Conservation (phyloP, 92 coral and sea anemone genomes). For the Umimayanthus kanabou region DNA sequence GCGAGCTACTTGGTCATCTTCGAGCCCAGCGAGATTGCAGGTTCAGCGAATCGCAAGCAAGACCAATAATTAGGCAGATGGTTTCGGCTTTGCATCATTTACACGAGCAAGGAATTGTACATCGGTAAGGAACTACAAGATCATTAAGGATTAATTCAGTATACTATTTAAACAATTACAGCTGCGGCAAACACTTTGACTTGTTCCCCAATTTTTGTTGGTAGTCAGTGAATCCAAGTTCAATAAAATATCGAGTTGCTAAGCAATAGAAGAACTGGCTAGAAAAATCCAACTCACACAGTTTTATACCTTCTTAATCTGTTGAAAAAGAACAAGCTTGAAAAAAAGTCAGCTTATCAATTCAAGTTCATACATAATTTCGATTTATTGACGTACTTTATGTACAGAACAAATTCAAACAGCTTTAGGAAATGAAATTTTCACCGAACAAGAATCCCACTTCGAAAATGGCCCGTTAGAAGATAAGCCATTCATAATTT, state of each 20-base stretch:
- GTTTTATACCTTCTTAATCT: not conserved
- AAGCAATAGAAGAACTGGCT: not conserved
- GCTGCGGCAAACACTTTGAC: not conserved
- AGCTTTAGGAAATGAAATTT: not conserved
- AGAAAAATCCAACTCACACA: conserved; percentile 3
- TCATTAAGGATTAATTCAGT: not conserved
- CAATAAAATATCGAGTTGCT: conserved; percentile 3
- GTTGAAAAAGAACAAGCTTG: not conserved
- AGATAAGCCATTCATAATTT: not conserved
- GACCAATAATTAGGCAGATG: conserved; percentile 85
- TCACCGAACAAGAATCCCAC: not conserved
- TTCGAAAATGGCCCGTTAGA: conserved; percentile 15
- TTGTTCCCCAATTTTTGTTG: not conserved
- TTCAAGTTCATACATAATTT: not conserved
- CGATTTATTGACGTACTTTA: not conserved
- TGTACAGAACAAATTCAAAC: not conserved
- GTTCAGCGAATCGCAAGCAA: conserved; percentile 89
- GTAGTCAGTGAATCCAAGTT: not conserved
- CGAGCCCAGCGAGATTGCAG: conserved; percentile 78
- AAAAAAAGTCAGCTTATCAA: not conserved
- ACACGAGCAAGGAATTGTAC: conserved; percentile 91
- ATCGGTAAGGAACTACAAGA: conserved; percentile 71
- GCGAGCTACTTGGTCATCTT: conserved; percentile 75
- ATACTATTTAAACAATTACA: not conserved
- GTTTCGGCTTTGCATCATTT: conserved; percentile 90